phyloP scores from a whole-genome alignment of 1,140 invertebrate genomes.

The Potamilus streckersoni region DNA sequence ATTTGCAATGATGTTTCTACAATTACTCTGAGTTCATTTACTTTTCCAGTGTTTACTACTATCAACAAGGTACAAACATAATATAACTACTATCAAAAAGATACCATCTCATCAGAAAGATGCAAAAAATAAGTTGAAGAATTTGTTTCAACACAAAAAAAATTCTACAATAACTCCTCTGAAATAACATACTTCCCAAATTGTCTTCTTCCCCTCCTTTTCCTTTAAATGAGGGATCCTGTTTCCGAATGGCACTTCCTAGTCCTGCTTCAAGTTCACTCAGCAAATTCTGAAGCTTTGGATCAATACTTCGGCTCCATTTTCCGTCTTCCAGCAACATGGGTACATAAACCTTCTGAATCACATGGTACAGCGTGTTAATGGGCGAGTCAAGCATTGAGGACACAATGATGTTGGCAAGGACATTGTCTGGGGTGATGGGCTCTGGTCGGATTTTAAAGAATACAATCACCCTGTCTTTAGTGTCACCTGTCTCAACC shows the following conservation, averaged over 20 bases:
- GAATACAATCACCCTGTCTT: slow-evolving; percentile 70
- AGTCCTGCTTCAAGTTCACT: slow-evolving; percentile 71
- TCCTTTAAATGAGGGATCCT: slow-evolving; percentile 53
- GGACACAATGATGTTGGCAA: slow-evolving; percentile 70
- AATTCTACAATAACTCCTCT: too few species aligned
- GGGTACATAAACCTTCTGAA: slow-evolving; percentile 70
- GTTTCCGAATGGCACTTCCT: slow-evolving; percentile 66
- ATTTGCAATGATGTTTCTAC: too few species aligned
- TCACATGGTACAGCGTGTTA: slow-evolving; percentile 70
- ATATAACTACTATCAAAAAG: too few species aligned
- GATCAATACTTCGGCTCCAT: slow-evolving; percentile 69
- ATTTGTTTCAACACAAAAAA: too few species aligned
- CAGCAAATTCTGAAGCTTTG: slow-evolving; percentile 71
- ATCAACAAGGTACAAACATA: too few species aligned
- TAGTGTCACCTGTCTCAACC: slow-evolving; percentile 61
- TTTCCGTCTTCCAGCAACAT: slow-evolving; percentile 70
- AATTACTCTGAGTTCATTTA: too few species aligned
- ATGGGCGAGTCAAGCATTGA: slow-evolving; percentile 74
- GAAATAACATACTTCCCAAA: slow-evolving; percentile 55
- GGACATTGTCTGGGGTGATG: slow-evolving; percentile 72
- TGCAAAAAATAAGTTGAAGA: too few species aligned
- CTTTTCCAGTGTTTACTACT: too few species aligned
- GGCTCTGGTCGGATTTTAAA: slow-evolving; percentile 72
- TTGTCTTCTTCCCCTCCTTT: slow-evolving; percentile 55
- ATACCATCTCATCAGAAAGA: too few species aligned